Conservation (phyloP, 2,797 vertebrate species). For the Gallinago solitaria region DNA sequence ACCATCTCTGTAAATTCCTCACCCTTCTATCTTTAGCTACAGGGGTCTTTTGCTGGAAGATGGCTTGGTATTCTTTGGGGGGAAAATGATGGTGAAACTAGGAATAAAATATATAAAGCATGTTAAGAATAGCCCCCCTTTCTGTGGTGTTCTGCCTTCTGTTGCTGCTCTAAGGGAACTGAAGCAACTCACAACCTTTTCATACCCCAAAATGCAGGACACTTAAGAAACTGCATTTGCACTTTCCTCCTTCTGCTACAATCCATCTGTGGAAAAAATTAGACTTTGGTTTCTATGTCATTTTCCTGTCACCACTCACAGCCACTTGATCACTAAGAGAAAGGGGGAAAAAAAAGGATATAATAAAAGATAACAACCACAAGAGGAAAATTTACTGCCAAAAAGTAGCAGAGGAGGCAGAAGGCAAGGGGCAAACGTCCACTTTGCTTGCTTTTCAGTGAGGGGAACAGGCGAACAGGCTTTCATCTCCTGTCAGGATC, state of each 20-base stretch:
- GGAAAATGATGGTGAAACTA: background rate
- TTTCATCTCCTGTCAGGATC: background rate
- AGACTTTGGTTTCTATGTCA: conserved; percentile 34
- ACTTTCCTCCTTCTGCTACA: conserved; percentile 57
- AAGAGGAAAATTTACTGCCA: background rate
- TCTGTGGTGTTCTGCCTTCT: conserved; percentile 35
- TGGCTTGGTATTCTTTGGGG: background rate
- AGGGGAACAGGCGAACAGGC: background rate
- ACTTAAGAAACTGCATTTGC: conserved; percentile 62
- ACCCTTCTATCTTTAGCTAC: conserved; percentile 24
- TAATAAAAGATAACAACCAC: background rate
- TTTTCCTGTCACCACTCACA: conserved; percentile 44
- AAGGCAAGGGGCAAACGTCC: background rate
- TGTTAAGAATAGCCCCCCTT: background rate
- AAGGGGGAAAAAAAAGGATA: background rate
- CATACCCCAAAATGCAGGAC: conserved; percentile 27
- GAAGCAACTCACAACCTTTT: conserved; percentile 37
- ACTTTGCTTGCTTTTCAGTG: background rate
- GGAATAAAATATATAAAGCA: conserved; percentile 3
- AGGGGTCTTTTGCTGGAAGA: conserved; percentile 31
- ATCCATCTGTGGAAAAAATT: conserved; percentile 70
- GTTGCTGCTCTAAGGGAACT: conserved; percentile 7
- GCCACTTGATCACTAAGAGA: conserved; percentile 15
- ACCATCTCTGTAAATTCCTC: conserved; percentile 48
- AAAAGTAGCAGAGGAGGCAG: background rate